These are phyloP conservation scores for Eledona agricola DNA, from an alignment of 2,888 invertebrate species.

Conservation along the genomic window DNA sequence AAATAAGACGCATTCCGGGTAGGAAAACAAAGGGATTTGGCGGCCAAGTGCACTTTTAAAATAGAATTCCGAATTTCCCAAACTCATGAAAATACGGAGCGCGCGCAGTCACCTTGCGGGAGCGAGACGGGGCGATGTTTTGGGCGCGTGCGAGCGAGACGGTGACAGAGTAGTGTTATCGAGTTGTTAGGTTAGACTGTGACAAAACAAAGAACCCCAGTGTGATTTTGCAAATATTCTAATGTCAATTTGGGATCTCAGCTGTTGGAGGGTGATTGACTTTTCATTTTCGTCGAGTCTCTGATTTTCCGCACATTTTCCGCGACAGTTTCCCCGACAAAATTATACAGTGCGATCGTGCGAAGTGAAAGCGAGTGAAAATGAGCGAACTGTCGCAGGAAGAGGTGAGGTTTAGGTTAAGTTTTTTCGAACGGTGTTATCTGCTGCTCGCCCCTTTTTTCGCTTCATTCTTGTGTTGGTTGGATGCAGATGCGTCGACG, in stretches of 20 bases:
- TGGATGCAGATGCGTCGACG: conserved; percentile 76
- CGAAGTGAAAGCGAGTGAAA: conserved; percentile 39
- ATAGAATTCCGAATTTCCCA: conserved; percentile 42
- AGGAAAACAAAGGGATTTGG: conserved; percentile 46
- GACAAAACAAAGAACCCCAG: conserved; percentile 37
- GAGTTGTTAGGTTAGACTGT: conserved; percentile 51
- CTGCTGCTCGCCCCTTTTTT: not conserved
- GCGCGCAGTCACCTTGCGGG: conserved; percentile 24
- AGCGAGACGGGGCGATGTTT: not conserved
- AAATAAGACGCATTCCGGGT: conserved; percentile 14
- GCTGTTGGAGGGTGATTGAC: conserved; percentile 61
- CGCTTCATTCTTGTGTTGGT: no score
- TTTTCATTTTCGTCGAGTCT: conserved; percentile 53
- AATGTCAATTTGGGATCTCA: conserved; percentile 55
- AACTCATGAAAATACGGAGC: conserved; percentile 42
- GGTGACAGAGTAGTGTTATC: conserved; percentile 34
- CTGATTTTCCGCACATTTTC: conserved; percentile 20
- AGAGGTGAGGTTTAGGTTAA: conserved; percentile 76
- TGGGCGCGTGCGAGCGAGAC: conserved; percentile 8
- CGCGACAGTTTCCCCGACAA: conserved; percentile 7
- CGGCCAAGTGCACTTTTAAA: conserved; percentile 55
- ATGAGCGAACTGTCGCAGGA: conserved; percentile 91
- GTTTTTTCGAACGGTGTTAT: conserved; percentile 29
- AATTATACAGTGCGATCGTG: conserved; percentile 1
- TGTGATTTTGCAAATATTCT: conserved; percentile 48